These are phyloP conservation scores for Lepidurus packardi DNA, from an alignment of 1,140 invertebrate species.

Conservation along the genomic window DNA sequence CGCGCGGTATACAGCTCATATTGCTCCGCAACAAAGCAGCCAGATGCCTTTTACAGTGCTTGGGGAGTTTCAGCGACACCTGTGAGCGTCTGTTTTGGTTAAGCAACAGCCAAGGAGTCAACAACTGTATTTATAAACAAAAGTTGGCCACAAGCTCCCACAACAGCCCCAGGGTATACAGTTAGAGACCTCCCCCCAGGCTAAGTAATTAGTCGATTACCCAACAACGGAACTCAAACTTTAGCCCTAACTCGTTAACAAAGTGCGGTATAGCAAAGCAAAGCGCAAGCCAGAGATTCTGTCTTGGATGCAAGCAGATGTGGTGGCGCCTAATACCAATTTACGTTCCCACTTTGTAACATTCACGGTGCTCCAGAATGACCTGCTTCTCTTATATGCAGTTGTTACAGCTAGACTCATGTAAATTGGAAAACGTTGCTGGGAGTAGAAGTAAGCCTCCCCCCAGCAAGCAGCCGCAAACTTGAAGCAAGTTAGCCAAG, in stretches of 20 bases:
- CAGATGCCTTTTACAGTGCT: background rate
- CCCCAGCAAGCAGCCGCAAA: background rate
- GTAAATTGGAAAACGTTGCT: background rate
- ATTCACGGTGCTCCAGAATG: background rate
- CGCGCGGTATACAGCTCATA: background rate
- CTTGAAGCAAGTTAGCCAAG: background rate
- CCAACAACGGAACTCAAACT: conserved; percentile 10
- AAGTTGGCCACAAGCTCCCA: background rate
- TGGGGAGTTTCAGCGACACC: conserved; percentile 8
- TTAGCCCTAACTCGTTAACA: conserved; percentile 9
- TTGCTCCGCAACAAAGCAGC: background rate
- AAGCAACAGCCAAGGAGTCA: background rate
- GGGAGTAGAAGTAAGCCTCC: background rate
- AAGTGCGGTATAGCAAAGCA: background rate
- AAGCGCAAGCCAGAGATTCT: background rate
- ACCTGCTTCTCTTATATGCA: background rate
- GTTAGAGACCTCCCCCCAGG: background rate
- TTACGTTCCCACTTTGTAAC: conserved; percentile 1
- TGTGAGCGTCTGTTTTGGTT: conserved; percentile 6
- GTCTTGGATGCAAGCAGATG: background rate
- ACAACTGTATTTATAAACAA: background rate
- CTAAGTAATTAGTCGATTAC: conserved; percentile 22
- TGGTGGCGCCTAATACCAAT: conserved; percentile 21
- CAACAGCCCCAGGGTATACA: background rate
- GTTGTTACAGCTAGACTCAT: background rate